Evolutionary conservation across 2,888 invertebrate genomes (phyloP).

Genomic region (Cryptus armator): DNA sequence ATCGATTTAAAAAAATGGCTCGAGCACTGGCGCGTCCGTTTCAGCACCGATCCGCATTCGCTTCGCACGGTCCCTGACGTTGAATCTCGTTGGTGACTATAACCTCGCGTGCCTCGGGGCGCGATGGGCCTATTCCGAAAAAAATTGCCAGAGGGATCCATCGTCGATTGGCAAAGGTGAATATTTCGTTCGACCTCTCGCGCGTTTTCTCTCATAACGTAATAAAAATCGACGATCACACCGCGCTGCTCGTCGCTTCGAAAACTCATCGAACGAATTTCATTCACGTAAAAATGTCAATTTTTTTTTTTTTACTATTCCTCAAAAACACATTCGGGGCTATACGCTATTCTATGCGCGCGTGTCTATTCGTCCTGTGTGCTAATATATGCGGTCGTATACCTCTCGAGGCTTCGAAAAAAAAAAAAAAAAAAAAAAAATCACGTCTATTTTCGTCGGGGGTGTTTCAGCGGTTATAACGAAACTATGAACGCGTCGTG

Average conservation of each 20-base stretch:
- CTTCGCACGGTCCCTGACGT: background rate
- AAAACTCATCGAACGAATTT: constrained; percentile 2
- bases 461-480: constrained; percentile 11
- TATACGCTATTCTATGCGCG: background rate
- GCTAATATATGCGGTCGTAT: background rate
- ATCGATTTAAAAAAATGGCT: constrained; percentile 19
- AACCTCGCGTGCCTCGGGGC: background rate
- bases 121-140: constrained; percentile 9
- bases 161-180: background rate
- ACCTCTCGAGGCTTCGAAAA: background rate
- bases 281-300: constrained; percentile 2
- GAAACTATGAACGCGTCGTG: background rate
- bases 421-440: constrained; percentile 1
- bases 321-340: background rate
- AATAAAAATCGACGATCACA: constrained; percentile 19
- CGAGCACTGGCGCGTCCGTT: background rate
- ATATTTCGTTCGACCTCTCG: background rate
- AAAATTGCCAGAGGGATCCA: background rate
- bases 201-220: background rate
- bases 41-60: background rate
- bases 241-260: background rate
- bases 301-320: constrained; percentile 3
- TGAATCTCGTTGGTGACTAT: background rate
- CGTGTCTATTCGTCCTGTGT: background rate
- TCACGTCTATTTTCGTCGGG: constrained; percentile 5